Base-by-base conservation (phyloP, 2,888 invertebrate genomes). In the Caenorhabditis drosophilae region DNA sequence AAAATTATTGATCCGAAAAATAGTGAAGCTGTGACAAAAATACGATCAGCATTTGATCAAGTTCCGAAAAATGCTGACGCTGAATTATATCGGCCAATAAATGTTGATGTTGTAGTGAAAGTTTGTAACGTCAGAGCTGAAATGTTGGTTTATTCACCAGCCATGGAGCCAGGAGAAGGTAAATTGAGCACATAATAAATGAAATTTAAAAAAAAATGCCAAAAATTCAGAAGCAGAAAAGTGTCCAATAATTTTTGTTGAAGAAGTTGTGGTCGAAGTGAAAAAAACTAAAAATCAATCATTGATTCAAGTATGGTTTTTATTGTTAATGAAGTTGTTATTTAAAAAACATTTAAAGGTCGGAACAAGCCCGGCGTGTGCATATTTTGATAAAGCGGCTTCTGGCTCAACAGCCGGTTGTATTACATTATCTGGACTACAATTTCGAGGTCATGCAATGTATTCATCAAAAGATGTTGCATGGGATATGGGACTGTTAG, bases 91-190 rank as follows among this genome's bases (percentile, higher is more conserved):
- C 73, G 79, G 3, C 64, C 75, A 0, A 79, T 79, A 75, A 55
- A 77, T 51, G 72, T 73, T 20, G 70, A 68, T 23, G 67, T 62
- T 16, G 4, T 25, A 16, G 11, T 26, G 18, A 62, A 66, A 16
- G 89, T 97, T 83, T 94, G 95, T 84, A 95, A 97, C 81, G 90
- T 97, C 75, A 93, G 95, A 83, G 95, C 91, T 0, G 96, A 97
- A 87, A 73, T 74, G 49, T 55, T 80, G 0, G 31, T 68, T 2
- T 69, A 75, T 44, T 66, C 73, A 11, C 68, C 71, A 7, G 57
- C 62, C 12, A 47, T 55, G 12, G 71, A 68, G 20, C 36, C 45
- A 12, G 41, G 27, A 22, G 41, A 51, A 25, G 26, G 41, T 36
- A 4, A 27, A 16, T 27, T 7, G n/a, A 4, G 22, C 4, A 45